phyloP scores from a whole-genome alignment of 2,888 invertebrate genomes.

The Heliconius charithonia region DNA sequence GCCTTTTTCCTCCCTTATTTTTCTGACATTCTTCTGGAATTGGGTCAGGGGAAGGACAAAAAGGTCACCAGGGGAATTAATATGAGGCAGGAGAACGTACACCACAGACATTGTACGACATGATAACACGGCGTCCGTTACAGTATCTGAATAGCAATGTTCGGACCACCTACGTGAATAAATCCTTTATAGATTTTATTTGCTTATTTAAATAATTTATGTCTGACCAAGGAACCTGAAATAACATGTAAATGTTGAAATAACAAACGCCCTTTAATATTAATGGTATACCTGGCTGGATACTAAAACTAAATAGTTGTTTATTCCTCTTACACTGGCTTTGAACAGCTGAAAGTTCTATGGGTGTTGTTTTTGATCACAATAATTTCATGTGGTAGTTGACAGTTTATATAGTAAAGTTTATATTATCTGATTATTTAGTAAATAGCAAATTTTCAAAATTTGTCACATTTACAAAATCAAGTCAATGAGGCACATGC shows the following conservation, averaged over 20 bases:
- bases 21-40: slow-evolving; percentile 71
- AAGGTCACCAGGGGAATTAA: slow-evolving; percentile 53
- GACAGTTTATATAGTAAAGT: background rate
- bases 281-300: slow-evolving; percentile 25
- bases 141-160: slow-evolving; percentile 22
- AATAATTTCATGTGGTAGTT: background rate
- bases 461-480: background rate
- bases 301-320: slow-evolving; percentile 27
- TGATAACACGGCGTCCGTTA: slow-evolving; percentile 8
- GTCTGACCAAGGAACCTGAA: slow-evolving; percentile 32
- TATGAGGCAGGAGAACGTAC: slow-evolving; percentile 38
- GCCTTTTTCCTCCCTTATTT: slow-evolving; percentile 56
- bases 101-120: slow-evolving; percentile 26
- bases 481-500: too few species aligned
- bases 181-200: slow-evolving; percentile 39
- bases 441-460: too few species aligned
- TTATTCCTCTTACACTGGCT: background rate
- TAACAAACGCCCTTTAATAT: slow-evolving; percentile 39
- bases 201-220: slow-evolving; percentile 37
- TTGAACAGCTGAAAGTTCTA: background rate
- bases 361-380: background rate
- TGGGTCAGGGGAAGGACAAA: slow-evolving; percentile 62
- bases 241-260: slow-evolving; percentile 40
- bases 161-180: slow-evolving; percentile 40
- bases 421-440: background rate